Conservation (phyloP, 1,140 invertebrate species). For the Papilio aristodemus region DNA sequence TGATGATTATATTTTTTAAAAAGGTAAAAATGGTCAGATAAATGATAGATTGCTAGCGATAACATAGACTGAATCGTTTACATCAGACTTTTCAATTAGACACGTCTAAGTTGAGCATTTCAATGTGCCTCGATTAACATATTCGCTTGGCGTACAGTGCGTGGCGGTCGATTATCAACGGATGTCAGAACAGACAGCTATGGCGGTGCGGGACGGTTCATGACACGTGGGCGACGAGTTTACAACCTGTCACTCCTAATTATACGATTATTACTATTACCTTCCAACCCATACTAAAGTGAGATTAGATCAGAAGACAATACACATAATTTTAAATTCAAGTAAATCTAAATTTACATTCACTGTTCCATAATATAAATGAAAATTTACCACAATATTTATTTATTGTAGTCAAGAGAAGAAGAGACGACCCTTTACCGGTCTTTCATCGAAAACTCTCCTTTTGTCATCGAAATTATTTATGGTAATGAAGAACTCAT, state of each 20-base stretch:
- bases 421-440: too few relatives aligned
- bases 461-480: too few relatives aligned
- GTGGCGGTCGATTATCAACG: constrained; percentile 9
- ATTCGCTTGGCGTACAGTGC: constrained; percentile 5
- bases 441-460: too few relatives aligned
- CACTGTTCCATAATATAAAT: too few relatives aligned
- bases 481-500: too few relatives aligned
- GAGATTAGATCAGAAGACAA: not conserved
- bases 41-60: too few relatives aligned
- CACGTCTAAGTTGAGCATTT: not conserved
- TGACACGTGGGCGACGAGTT: constrained; percentile 1
- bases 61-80: constrained; percentile 1
- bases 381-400: too few relatives aligned
- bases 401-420: too few relatives aligned
- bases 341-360: not conserved
- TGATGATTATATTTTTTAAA: too few relatives aligned
- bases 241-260: constrained; percentile 16
- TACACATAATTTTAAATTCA: not conserved
- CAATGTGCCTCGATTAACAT: constrained; percentile 13
- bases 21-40: too few relatives aligned
- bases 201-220: constrained; percentile 1
- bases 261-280: not conserved
- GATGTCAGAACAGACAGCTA: constrained; percentile 8
- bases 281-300: not conserved
- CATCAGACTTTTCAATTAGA: not conserved